Base-by-base conservation (phyloP, 2,888 invertebrate species). In the Oegoconia quadripuncta region DNA sequence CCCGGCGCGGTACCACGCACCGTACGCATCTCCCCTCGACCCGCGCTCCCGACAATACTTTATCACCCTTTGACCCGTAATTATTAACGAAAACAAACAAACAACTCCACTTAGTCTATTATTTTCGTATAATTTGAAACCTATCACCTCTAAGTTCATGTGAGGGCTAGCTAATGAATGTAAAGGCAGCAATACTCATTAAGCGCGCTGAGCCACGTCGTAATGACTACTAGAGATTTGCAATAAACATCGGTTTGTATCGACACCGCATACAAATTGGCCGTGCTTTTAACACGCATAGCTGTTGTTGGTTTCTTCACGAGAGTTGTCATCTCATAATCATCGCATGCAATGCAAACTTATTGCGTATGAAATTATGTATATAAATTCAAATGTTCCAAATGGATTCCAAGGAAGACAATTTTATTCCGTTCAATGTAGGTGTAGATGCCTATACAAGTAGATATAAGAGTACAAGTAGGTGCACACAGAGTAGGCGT, bases 241-340 rank as follows among this genome's bases (percentile, higher is more conserved):
- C 65, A 70, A 70, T 79, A 70, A 74, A 74, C 57, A 68, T 72
- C 64, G 48, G 41, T 46, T 56, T 45, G 60, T 64, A 69, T 73
- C 66, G 57, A 64, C 63, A 59, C 51, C 46, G 78, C 73, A 76
- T 79, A 78, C 76, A 74, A 81, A 78, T 80, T 65, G 69, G 44
- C 45, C 50, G 54, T 65, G 59, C 59, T 60, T 55, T 60, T 59
- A 64, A 49, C 53, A 51, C 44, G 51, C 50, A 50, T 52, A 50
- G 55, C 54, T 46, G 41, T 57, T 55, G 58, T 48, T 39, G 51
- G 50, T 58, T 49, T 58, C 58, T 62, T 60, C 59, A 65, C 36
- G 9, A 36, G 22, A 9, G 34, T 17, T 25, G 18, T 12, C 29
- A 33, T 27, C n/a, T 13, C 15, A 15, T 7, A 32, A 18, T 3